Conservation (phyloP, 2,113 vertebrate genomes). For the Felis chaus region DNA sequence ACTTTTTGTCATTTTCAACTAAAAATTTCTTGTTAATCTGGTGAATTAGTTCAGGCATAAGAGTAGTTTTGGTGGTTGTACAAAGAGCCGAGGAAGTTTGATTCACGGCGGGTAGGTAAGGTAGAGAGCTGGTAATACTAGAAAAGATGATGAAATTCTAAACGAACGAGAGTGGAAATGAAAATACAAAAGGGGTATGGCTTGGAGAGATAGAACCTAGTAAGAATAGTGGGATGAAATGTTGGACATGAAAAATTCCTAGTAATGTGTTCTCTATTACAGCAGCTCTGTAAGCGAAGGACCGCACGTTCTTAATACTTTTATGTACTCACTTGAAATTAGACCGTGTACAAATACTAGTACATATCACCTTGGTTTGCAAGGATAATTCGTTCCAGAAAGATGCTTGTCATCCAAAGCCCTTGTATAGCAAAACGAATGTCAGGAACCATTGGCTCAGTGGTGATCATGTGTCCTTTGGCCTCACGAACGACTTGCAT, state of each 20-base stretch:
- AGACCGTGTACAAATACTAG: not conserved
- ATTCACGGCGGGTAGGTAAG: not conserved
- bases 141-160: not conserved
- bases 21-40: not conserved
- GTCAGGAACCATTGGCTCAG: too few species aligned
- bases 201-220: not conserved
- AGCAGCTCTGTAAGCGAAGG: not conserved
- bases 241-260: not conserved
- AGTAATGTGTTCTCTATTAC: not conserved
- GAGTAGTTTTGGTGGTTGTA: not conserved
- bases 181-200: not conserved
- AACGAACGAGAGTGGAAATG: not conserved
- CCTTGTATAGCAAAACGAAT: too few species aligned
- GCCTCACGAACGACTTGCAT: too few species aligned
- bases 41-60: not conserved
- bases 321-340: not conserved
- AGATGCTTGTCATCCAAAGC: too few species aligned
- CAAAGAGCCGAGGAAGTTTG: not conserved
- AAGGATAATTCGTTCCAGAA: too few species aligned
- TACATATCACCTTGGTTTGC: too few species aligned
- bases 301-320: not conserved
- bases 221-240: not conserved
- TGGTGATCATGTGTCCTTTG: too few species aligned
- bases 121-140: not conserved
- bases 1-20: conserved; percentile 9